Percentiles rank a stretch among this genome's conserved stretches.
phyloP scores from a whole-genome alignment of 37 sponge, comb jelly and placozoan species.

The Geodia barretti region DNA sequence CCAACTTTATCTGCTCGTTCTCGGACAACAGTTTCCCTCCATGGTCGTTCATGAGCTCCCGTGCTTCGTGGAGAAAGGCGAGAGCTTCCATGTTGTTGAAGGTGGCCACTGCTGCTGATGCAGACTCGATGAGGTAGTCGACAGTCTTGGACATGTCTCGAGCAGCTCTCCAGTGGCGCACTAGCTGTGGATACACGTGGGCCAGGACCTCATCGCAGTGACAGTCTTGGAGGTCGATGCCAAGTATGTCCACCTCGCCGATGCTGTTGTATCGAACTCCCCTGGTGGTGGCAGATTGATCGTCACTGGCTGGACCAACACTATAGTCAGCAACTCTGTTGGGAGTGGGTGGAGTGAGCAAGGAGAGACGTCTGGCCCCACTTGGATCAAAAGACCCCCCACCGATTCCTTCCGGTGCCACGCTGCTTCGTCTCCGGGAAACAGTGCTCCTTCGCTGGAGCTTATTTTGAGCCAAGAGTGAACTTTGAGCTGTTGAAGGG shows the following conservation, averaged over 20 bases:
- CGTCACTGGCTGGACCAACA: neutral
- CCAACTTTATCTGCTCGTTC: constrained; percentile 37
- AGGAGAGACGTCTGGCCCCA: neutral
- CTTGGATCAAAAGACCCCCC: neutral
- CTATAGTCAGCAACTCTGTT: neutral
- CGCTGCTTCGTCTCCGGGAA: neutral
- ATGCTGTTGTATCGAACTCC: constrained; percentile 9
- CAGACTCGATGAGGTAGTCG: constrained; percentile 76
- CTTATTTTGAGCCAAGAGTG: constrained; percentile 37
- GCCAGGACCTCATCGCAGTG: constrained; percentile 80
- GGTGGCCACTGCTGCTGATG: constrained; percentile 59
- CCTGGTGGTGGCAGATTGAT: neutral
- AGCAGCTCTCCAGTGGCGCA: constrained; percentile 83
- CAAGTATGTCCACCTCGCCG: constrained; percentile 4
- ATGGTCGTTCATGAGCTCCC: constrained; percentile 22
- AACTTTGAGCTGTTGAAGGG: neutral
- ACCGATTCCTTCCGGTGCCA: neutral
- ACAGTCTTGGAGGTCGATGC: constrained; percentile 57
- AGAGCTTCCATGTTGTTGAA: constrained; percentile 82
- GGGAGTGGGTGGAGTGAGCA: neutral
- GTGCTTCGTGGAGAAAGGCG: constrained; percentile 67
- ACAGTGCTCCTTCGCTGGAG: constrained; percentile 13
- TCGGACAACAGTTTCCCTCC: constrained; percentile 4
- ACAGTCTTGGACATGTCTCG: constrained; percentile 63
- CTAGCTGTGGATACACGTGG: constrained; percentile 89